Base-by-base conservation (phyloP, 2,797 vertebrate species). In the Liasis olivaceus region DNA sequence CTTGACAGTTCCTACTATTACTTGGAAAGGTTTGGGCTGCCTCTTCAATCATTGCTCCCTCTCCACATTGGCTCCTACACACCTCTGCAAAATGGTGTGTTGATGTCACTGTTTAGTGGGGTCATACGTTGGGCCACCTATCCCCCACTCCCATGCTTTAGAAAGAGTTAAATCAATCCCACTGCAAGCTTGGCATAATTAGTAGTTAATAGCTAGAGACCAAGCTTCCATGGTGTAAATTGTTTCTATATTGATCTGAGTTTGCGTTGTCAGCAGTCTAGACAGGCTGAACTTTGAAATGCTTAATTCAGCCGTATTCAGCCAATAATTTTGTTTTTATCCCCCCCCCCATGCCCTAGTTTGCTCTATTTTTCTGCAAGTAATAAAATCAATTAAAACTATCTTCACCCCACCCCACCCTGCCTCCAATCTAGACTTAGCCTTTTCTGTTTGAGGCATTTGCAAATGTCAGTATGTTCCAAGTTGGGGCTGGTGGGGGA, bases 201-300 rank as follows among this genome's bases (percentile, higher is more conserved):
- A 95, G 96, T 93, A 59, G 84, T 96, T 97, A 98, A 97, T 97
- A 97, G 96, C 94, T 94, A 95, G 89, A 94, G 96, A 93, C 88
- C 54, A 54, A 62, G 92, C 93, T 96, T 85, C 94, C 93, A 20
- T 17, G 85, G 95, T 95, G 95, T 94, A 97, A 96, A 98, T 96
- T 96, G 97, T 96, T 97, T 97, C 95, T 87, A 31, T 96, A 98
- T 98, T 95, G 98, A 98, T 98, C 94, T 77, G 87, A 59, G 93
- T 96, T 93, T 96, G 96, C 93, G 15, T n/a, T 92, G 96, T 97
- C 97, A 97, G 97, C 97, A 94, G 93, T 96, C 96, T 95, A 94
- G 95, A 94, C 92, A 96, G 95, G 95, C 51, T 96, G 96, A 96
- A 97, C 96, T 97, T 96, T 93, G 72, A 96, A 97, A 95, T 96